Evolutionary conservation across 2,888 invertebrate genomes (phyloP), one percentile per base, ranked within the genome.

Genomic region (Spatulosminthurus flaviceps): DNA sequence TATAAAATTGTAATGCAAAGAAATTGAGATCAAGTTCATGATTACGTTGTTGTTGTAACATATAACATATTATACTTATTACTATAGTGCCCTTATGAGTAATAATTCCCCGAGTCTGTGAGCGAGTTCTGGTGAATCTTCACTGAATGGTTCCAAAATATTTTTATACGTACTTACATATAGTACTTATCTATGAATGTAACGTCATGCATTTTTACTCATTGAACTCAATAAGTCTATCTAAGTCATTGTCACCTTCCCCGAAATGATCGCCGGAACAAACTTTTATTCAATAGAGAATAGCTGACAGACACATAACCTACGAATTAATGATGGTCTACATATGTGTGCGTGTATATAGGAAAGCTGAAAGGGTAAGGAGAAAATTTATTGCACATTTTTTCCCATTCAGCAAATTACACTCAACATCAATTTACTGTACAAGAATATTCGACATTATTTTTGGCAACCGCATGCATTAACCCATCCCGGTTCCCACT

Each of bases 11-110:
- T 64, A n/a, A 13, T 7, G 24, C 64, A 24, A 24, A 64, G 64
- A 26, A 64, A 64, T 24, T 64, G 11, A 64, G 64, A 64, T 64
- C 64, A 64, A 64, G 64, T 64, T 64, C 64, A 64, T 64, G 64
- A 64, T 64, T 64, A 24, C 26, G 64, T 64, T 34, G 34, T 34
- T 7, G 34, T 34, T 4, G 34, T 34, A 7, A 34, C 4, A 34
- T 9, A 34, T 34, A 9, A n/a, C n/a, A n/a, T n/a, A n/a, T n/a
- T n/a, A n/a, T n/a, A n/a, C n/a, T n/a, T n/a, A n/a, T n/a, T n/a
- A n/a, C n/a, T n/a, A n/a, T n/a, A n/a, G n/a, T n/a, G n/a, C n/a
- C n/a, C n/a, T n/a, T n/a, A n/a, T n/a, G n/a, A n/a, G n/a, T n/a
- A n/a, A n/a, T n/a, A n/a, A n/a, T 34, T 34, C 34, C 34, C 9